Base-by-base conservation (phyloP, 2,113 vertebrate species). In the Anolis sagrei region DNA sequence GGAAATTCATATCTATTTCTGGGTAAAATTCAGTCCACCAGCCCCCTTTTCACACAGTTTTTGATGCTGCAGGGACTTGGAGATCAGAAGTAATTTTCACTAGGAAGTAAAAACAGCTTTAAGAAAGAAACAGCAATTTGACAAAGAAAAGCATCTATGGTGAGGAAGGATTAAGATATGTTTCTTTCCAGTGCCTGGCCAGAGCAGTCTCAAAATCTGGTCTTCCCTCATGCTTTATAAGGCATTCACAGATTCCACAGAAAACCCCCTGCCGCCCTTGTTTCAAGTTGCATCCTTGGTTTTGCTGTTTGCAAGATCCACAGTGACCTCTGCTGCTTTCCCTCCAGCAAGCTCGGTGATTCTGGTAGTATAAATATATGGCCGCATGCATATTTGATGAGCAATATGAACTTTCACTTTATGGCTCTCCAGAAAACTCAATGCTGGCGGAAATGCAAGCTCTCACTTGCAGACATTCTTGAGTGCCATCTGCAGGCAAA, bases 401-500 rank as follows among this genome's bases (percentile, higher is more conserved):
- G 83, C 19, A 27, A 1, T 0, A 0, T 0, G 16, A 84, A 81
- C 80, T 1, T 86, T 73, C 80, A 1, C 70, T 44, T 76, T 80
- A 8, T 0, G 10, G 87, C 66, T 77, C 6, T 51, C 58, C 0
- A 0, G 5, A 0, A 19, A 1, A 66, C 0, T 61, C 72, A 1
- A 76, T 1, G 19, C 78, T 7, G 58, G 70, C n/a, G 1, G 3
- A 44, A 0, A 14, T 0, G 2, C 27, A 70, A 62, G 73, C 19
- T 2, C 3, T 91, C 76, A 51, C 7, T 29, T 89, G 92, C 62
- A 29, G 89, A 83, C 92, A 89, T 93, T 92, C 94, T 94, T 90
- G 87, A 92, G 93, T 91, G 95, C 95, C 95, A 95, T 94, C 95
- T 95, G 94, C 95, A 95, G 95, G 95, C 94, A 88, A 93, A 93